Evolutionary conservation across 2,888 invertebrate species (phyloP), one percentile per base, ranked within the genome.

Genomic region (Euspilapteryx auroguttella): DNA sequence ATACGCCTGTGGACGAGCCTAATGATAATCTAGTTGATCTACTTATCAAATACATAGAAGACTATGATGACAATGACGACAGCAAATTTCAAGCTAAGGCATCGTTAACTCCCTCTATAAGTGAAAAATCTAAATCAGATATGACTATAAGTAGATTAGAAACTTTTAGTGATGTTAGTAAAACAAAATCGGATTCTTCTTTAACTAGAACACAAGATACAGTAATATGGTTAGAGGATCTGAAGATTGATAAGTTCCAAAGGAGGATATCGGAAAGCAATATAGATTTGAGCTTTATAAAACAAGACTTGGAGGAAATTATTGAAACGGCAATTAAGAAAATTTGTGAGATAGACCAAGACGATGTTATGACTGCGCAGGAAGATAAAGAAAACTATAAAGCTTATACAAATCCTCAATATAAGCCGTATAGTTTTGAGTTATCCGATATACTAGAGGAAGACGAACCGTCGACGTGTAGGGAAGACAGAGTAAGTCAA

Each of bases 131-230:
- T 0, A 75, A 75, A 40, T 75, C 75, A 0, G 75, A 75, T 35
- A 49, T 68, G 12, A 75, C 75, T 5, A 61, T 75, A n/a, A 68
- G 64, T 31, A 65, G 55, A 40, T 37, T 73, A 14, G 75, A 68
- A 37, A 73, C 68, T 0, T 59, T 55, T 14, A 71, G 69, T 32
- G 75, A 75, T 34, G 58, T 75, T 10, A 73, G 69, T 32, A 75
- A 69, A 37, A 75, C 75, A 0, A 75, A 75, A 52, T 75, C 75
- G 0, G 75, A 75, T 37, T 69, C 71, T 0, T 75, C 75, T 0
- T 35, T 75, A 12, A 73, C 71, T 0, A 68, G 69, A 11, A 75
- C 75, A 1, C 65, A 61, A 44, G 75, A 75, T 9, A 75, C 75
- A 0, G 69, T 75, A 0, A 61, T 75, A 36, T 69, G 73, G n/a